phyloP scores from a whole-genome alignment of 1,140 invertebrate genomes.

The Trichoplusia ni region DNA sequence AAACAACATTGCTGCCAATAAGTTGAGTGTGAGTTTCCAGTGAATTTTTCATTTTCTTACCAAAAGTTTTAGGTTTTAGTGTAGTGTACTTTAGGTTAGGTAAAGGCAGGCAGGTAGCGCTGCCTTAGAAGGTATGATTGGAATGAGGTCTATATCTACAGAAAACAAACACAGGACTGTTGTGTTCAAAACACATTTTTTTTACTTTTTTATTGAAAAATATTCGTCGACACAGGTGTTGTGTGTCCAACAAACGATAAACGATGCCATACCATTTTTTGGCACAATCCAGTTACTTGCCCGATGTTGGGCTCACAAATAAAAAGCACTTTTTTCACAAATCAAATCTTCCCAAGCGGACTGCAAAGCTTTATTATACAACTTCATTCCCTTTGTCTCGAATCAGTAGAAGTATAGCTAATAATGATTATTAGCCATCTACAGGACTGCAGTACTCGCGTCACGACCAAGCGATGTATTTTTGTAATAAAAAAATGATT shows the following conservation, averaged over 20 bases:
- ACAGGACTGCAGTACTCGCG: not conserved
- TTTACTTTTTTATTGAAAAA: conserved; percentile 78
- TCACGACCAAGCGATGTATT: no score
- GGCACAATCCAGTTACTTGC: conserved; percentile 27
- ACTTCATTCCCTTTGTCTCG: conserved; percentile 9
- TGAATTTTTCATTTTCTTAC: no score
- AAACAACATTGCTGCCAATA: no score
- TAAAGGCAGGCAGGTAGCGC: no score
- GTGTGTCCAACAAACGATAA: conserved; percentile 49
- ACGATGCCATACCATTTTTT: conserved; percentile 31
- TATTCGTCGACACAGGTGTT: conserved; percentile 69
- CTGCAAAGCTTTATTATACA: conserved; percentile 23
- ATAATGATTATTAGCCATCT: not conserved
- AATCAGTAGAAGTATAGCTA: not conserved
- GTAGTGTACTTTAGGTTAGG: no score
- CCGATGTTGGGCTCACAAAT: conserved; percentile 20
- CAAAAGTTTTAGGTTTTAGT: no score
- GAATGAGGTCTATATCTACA: no score
- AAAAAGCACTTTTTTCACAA: conserved; percentile 28
- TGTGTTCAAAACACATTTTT: conserved; percentile 79
- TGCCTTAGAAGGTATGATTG: no score
- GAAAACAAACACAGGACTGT: conserved; percentile 69
- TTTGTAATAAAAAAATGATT: no score
- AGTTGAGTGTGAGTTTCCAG: no score
- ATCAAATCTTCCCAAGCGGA: conserved; percentile 28